Evolutionary conservation across 2,113 vertebrate species (phyloP), one percentile per base, ranked within the genome.

Genomic region (Brachypteracias leptosomus): DNA sequence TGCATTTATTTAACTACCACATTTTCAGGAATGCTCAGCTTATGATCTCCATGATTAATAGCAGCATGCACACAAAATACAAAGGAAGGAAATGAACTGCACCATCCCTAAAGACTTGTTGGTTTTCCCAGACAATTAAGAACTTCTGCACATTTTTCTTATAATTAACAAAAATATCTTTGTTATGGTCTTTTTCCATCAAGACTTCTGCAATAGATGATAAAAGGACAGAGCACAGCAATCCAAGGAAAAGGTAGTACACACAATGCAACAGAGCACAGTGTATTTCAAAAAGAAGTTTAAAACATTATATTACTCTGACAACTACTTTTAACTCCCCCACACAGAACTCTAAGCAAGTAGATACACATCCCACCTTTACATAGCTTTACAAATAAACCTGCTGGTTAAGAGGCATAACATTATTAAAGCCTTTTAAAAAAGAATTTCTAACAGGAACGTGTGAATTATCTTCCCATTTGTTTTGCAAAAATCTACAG

Each of bases 31-130:
- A 71, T 26, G 16, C 42, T 94, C 38, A 86, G 66, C 33, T 84
- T 55, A 87, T 63, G n/a, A 84, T 74, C 63, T 74, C 73, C 38
- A 21, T 81, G 61, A 96, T 93, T 91, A 94, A 91, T 63, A 81
- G 52, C 0, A 10, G 58, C 46, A 59, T 15, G 33, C 67, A 75
- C 72, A 67, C 62, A 63, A 93, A 96, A 78, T 63, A 51, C 54
- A 88, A 83, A 88, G 58, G 55, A 74, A 71, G 62, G 26, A 89
- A 91, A 75, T 82, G 75, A 95, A 79, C 61, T 72, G 62, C 58
- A 61, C 58, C 44, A 54, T 90, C 78, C 54, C 94, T 49, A 49
- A 85, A 87, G 68, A 85, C 68, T 26, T 10, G 0, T 70, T 85
- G 28, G 26, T 18, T 94, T 91, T 88, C 85, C 35, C 66, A 90